Evolutionary conservation across 2,888 invertebrate genomes (phyloP), one percentile per base, ranked within the genome.

Genomic region (Drosophila anomelani): DNA sequence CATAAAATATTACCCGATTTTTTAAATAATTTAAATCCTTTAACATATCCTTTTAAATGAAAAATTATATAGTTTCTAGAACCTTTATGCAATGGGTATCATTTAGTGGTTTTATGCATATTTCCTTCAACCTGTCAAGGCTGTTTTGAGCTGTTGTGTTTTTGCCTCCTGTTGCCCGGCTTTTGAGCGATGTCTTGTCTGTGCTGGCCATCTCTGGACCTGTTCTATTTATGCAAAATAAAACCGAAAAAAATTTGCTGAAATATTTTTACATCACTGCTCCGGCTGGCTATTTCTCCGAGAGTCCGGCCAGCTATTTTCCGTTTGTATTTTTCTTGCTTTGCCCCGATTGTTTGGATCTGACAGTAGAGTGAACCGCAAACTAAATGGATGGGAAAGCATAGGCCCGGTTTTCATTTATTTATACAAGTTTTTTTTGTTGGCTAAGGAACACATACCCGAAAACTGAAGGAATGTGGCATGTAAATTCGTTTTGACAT

Each of bases 401-500:
- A 49, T 59, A 49, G 73, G 73, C 73, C 15, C 12, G 60, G 12
- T 32, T 13, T 32, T 20, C 47, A 80, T 70, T 68, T 70, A 61
- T 26, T 29, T 47, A 47, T 26, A 8, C 8, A 59, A 26, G 3
- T 23, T 20, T 39, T 46, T 70, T 36, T 38, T 23, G 13, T 20
- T 26, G n/a, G 17, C n/a, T 13, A 32, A 12, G 51, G 26, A 53
- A 32, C 38, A 36, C 36, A 29, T 36, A 8, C 15, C 49, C 10
- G 13, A 34, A n/a, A 51, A 51, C 51, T 36, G 51, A 53, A 32
- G 43, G 66, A 71, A 75, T 64, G 67, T 76, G 83, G 78, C 68
- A 57, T 86, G 69, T 61, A 41, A 49, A 64, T 68, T 66, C 64
- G 44, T 43, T 62, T 55, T 85, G 83, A 89, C 89, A 89, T 88